Conservation (phyloP, 2,888 invertebrate genomes). For the Hylaea fasciaria region DNA sequence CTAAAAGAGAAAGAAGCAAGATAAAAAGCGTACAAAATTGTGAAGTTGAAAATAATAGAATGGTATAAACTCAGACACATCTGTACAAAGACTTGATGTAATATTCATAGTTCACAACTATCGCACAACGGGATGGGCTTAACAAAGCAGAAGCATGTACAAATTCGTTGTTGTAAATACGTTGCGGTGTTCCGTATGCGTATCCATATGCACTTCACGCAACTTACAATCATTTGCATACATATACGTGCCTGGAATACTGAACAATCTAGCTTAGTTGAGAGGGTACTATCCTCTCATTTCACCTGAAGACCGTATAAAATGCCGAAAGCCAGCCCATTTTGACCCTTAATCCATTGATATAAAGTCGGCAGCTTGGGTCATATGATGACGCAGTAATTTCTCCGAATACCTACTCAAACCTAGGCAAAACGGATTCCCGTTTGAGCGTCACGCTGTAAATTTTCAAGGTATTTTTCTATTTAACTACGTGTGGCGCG, state of each 20-base stretch:
- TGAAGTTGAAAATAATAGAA: slow-evolving; percentile 19
- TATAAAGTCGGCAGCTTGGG: background rate
- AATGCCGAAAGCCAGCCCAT: background rate
- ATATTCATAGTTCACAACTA: slow-evolving; percentile 24
- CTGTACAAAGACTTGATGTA: slow-evolving; percentile 19
- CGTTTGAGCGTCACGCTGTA: slow-evolving; percentile 11
- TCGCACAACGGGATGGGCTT: slow-evolving; percentile 45
- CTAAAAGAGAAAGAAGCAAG: slow-evolving; percentile 15
- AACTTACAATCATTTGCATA: slow-evolving; percentile 65
- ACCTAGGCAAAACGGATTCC: slow-evolving; percentile 4
- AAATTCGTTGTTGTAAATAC: slow-evolving; percentile 44
- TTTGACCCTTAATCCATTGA: background rate
- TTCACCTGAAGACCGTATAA: slow-evolving; percentile 21
- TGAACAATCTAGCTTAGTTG: slow-evolving; percentile 43
- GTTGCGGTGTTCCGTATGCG: slow-evolving; percentile 42
- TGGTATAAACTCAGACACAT: slow-evolving; percentile 10
- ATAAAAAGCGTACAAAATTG: slow-evolving; percentile 10
- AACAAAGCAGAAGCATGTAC: slow-evolving; percentile 48
- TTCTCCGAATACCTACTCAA: background rate
- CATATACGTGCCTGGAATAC: slow-evolving; percentile 63
- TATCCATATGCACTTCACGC: slow-evolving; percentile 62
- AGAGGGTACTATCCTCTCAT: slow-evolving; percentile 26
- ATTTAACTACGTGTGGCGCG: slow-evolving; percentile 19
- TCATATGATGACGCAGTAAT: background rate
- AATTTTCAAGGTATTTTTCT: slow-evolving; percentile 12